Evolutionary conservation across 1,140 invertebrate genomes (phyloP), one percentile per base, ranked within the genome.

Genomic region (Orius laevigatus): DNA sequence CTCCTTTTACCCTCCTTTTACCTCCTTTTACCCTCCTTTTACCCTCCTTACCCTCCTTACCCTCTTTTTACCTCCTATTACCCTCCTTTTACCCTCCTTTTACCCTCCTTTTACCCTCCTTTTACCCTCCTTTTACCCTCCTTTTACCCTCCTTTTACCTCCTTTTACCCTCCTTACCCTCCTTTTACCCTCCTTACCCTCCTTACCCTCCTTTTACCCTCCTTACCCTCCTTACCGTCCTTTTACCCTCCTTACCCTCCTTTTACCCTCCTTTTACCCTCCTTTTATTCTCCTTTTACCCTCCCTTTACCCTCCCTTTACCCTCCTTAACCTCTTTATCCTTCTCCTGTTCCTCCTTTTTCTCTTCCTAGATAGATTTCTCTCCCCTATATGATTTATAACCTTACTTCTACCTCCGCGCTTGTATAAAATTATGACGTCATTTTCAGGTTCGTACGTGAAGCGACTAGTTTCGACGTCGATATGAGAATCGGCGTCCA

Each of bases 401-500:
- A n/a, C n/a, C 8, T 34, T n/a, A 34, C 33, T 34, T 8, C 8
- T 34, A 34, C 8, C 8, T 8, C 33, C 33, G 33, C n/a, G 39
- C 8, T 6, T 9, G 14, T 9, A 41, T 10, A 14, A 10, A 9
- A 6, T 41, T 6, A 41, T 14, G 15, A 20, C 39, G 2, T 48
- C 3, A 18, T 3, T 61, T 61, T 15, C 61, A 91, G 87, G 60
- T 84, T 88, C 58, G 84, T 91, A 6, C 73, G 85, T 16, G 82
- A 88, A 66, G 84, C 82, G 2, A 88, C 85, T 1, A 81, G 84
- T 8, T 84, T 88, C 63, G 85, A 89, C 62, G 84, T 91, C 19
- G 88, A 93, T 66, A 94, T 95, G 91, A 69, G 91, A 53, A 92
- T 95, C 53, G 91, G 90, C 8, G 90, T 94, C 54, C 89, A 94